These are phyloP conservation scores for Danionella cerebrum DNA, from an alignment of 2,113 vertebrate species.

Conservation along the genomic window DNA sequence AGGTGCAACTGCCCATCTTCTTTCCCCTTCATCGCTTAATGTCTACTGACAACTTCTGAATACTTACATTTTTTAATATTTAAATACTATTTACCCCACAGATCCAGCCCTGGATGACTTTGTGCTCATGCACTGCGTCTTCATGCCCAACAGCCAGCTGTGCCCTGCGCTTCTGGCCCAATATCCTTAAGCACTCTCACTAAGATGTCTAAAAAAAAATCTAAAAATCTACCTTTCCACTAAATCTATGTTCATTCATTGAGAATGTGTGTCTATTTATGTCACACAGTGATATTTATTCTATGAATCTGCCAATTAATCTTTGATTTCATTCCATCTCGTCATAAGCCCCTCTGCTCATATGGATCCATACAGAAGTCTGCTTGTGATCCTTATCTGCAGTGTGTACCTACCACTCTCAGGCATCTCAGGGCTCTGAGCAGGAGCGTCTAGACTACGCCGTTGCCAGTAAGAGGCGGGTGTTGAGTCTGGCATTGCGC, in stretches of 20 bases:
- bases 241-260: no score
- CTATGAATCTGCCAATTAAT: no score
- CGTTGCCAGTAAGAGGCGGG: constrained; percentile 82
- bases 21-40: background rate
- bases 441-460: constrained; percentile 90
- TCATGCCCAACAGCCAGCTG: constrained; percentile 92
- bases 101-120: constrained; percentile 91
- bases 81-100: constrained; percentile 48
- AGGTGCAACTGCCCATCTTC: constrained; percentile 43
- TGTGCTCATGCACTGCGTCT: constrained; percentile 93
- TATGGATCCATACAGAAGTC: no score
- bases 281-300: no score
- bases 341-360: no score
- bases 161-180: constrained; percentile 89
- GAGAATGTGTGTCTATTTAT: no score
- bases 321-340: no score
- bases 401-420: constrained; percentile 78
- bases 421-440: constrained; percentile 86
- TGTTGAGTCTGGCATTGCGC: constrained; percentile 80
- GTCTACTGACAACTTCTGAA: no score
- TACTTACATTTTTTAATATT: background rate
- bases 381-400: constrained; percentile 46
- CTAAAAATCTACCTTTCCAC: no score
- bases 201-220: no score
- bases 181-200: no score